Evolutionary conservation across 2,888 invertebrate genomes (phyloP).

Genomic region (Sussaba pulchella): DNA sequence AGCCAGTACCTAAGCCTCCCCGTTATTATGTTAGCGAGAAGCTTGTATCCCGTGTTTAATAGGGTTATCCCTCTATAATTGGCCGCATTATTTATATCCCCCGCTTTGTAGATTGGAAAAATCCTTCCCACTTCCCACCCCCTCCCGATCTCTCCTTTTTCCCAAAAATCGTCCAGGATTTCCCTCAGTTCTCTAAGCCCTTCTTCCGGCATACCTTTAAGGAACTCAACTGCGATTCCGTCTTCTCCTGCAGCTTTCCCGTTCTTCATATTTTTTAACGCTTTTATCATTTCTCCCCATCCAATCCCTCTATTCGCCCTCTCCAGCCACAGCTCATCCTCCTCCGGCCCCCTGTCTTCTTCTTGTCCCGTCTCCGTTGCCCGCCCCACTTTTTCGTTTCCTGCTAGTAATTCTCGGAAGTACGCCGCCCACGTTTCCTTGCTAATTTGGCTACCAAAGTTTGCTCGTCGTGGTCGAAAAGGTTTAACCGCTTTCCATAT

Average conservation of each 20-base stretch:
- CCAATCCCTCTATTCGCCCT: background rate
- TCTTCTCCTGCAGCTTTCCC: slow-evolving; percentile 4
- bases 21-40: slow-evolving; percentile 42
- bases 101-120: slow-evolving; percentile 50
- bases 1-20: slow-evolving; percentile 26
- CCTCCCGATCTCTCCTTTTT: slow-evolving; percentile 15
- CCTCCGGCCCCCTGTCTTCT: background rate
- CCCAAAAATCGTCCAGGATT: slow-evolving; percentile 30
- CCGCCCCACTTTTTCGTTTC: background rate
- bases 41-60: slow-evolving; percentile 50
- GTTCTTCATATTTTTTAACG: background rate
- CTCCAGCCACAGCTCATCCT: background rate
- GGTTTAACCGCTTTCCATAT: background rate
- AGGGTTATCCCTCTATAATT: slow-evolving; percentile 50
- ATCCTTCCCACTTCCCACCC: slow-evolving; percentile 52
- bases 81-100: slow-evolving; percentile 17
- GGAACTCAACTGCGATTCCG: background rate
- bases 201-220: slow-evolving; percentile 26
- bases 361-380: background rate
- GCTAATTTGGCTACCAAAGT: background rate
- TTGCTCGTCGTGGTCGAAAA: background rate
- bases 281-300: background rate
- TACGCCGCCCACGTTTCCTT: background rate
- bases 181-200: slow-evolving; percentile 20
- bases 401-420: background rate